These are phyloP conservation scores for Trilocha varians DNA, from an alignment of 2,888 invertebrate species.

Conservation along the genomic window DNA sequence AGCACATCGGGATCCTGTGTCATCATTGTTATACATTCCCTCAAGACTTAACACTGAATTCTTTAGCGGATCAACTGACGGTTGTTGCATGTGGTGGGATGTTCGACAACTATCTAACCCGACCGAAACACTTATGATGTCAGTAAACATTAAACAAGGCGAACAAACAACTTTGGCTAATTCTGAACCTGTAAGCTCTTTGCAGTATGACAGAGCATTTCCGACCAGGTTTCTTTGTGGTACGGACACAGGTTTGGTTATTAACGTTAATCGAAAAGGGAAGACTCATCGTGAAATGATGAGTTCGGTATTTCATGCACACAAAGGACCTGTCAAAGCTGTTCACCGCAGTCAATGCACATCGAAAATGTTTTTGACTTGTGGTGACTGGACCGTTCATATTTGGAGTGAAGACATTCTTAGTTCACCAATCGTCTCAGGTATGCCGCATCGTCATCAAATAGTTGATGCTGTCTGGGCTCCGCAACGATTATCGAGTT, in stretches of 20 bases:
- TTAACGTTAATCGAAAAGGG: slow-evolving; percentile 79
- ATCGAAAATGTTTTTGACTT: slow-evolving; percentile 77
- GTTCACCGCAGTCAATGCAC: slow-evolving; percentile 77
- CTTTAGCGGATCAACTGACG: slow-evolving; percentile 75
- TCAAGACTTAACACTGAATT: slow-evolving; percentile 74
- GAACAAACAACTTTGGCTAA: slow-evolving; percentile 56
- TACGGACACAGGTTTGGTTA: slow-evolving; percentile 44
- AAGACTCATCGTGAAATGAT: slow-evolving; percentile 75
- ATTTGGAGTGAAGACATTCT: slow-evolving; percentile 80
- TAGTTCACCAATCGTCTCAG: slow-evolving; percentile 37
- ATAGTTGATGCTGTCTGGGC: slow-evolving; percentile 40
- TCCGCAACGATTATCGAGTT: slow-evolving; percentile 46
- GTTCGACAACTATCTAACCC: slow-evolving; percentile 72
- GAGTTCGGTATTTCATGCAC: slow-evolving; percentile 69
- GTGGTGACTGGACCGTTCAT: slow-evolving; percentile 76
- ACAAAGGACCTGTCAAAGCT: slow-evolving; percentile 72
- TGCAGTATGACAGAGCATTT: slow-evolving; percentile 79
- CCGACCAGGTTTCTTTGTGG: slow-evolving; percentile 70
- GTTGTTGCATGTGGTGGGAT: slow-evolving; percentile 79
- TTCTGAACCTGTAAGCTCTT: slow-evolving; percentile 73
- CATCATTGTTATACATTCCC: slow-evolving; percentile 67
- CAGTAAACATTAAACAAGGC: slow-evolving; percentile 60
- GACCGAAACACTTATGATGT: slow-evolving; percentile 72
- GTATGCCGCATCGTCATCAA: slow-evolving; percentile 25
- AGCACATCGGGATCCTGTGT: slow-evolving; percentile 64